A percentile compares a stretch with the other conserved stretches of the same genome.
These are phyloP conservation scores for Dromococcyx pavoninus DNA, from an alignment of 2,797 vertebrate genomes.

Conservation along the genomic window DNA sequence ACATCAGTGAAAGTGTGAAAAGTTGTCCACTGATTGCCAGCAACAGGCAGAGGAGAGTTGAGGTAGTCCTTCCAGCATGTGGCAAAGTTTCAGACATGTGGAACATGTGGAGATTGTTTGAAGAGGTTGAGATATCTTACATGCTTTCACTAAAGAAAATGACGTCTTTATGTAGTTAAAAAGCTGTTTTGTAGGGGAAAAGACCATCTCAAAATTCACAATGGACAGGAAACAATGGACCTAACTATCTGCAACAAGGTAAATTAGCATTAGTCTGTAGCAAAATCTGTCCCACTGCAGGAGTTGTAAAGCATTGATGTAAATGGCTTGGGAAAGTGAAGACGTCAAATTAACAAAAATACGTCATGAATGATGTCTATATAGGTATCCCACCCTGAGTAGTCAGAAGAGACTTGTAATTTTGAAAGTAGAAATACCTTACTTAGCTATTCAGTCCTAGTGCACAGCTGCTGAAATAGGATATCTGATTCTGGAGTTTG, in stretches of 20 bases:
- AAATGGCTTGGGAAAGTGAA: not conserved
- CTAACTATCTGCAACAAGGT: not conserved
- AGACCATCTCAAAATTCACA: not conserved
- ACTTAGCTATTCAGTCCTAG: not conserved
- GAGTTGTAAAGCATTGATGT: not conserved
- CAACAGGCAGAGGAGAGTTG: not conserved
- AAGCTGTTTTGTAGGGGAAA: not conserved
- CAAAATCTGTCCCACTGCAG: not conserved
- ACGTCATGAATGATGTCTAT: not conserved
- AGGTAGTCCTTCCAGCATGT: not conserved
- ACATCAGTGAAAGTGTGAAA: rapidly evolving
- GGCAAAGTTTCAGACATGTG: rapidly evolving
- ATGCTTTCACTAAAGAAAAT: not conserved
- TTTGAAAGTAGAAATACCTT: not conserved
- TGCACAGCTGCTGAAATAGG: not conserved
- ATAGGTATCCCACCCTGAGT: not conserved
- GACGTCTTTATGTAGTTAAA: not conserved
- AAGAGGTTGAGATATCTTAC: not conserved
- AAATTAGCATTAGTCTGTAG: not conserved
- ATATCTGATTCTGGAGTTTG: not conserved
- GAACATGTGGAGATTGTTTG: rapidly evolving
- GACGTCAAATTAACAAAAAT: not conserved
- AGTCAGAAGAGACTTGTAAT: not conserved
- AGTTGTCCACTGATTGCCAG: not conserved
- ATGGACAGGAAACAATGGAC: not conserved